Evolutionary conservation across 2,113 vertebrate genomes (phyloP).

Genomic region (Bubo bubo): DNA sequence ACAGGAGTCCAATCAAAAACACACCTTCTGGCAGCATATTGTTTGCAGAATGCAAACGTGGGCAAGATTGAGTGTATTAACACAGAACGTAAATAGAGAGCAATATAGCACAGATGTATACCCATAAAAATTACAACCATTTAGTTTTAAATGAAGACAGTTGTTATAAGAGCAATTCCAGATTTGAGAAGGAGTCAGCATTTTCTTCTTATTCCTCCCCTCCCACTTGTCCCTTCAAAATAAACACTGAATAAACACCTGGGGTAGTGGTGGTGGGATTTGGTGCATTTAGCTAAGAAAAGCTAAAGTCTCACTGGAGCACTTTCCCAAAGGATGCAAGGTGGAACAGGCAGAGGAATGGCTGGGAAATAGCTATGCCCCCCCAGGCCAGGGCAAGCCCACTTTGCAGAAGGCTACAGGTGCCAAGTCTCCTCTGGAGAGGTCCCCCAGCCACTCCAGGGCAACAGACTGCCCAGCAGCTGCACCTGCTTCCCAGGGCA

Average conservation of each 20-base stretch:
- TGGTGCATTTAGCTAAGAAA: slow-evolving; percentile 1
- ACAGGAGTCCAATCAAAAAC: background rate
- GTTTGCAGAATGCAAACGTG: background rate
- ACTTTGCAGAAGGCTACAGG: slow-evolving; percentile 62
- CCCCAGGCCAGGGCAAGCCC: slow-evolving; percentile 71
- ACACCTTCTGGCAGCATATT: background rate
- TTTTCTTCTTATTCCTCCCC: background rate
- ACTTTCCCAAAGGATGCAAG: slow-evolving; percentile 53
- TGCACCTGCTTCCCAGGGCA: slow-evolving; percentile 46
- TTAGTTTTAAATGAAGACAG: background rate
- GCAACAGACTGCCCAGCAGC: slow-evolving; percentile 21
- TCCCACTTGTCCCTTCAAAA: background rate
- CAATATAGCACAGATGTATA: background rate
- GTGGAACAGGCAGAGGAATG: slow-evolving; percentile 29
- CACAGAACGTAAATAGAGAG: background rate
- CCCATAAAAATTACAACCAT: background rate
- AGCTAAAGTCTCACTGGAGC: slow-evolving; percentile 18
- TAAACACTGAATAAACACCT: background rate
- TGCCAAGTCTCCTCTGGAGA: slow-evolving; percentile 68
- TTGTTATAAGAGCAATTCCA: background rate
- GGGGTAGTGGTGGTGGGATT: background rate
- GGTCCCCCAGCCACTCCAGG: slow-evolving; percentile 57
- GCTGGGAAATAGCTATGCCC: slow-evolving; percentile 49
- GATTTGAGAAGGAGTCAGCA: background rate
- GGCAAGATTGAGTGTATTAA: background rate